Evolutionary conservation across 1,140 invertebrate genomes (phyloP), one percentile per base, ranked within the genome.

Genomic region (Lineus longissimus): DNA sequence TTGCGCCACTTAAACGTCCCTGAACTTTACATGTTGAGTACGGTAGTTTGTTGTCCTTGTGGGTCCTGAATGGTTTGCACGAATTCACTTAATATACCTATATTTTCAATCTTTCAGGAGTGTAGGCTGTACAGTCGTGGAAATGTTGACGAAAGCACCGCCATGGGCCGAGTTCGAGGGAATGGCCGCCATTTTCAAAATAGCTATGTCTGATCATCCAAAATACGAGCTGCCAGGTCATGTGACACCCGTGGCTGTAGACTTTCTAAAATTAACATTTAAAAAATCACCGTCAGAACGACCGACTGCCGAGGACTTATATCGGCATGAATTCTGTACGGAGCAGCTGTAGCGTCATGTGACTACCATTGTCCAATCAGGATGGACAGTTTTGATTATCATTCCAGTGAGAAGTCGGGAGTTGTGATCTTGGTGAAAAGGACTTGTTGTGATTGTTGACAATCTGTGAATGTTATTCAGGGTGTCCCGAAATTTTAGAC

Each of bases 151-250:
- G 0, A 69, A 66, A 40, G 75, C 73, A 64, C 80, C 79, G 41
- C 80, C 80, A 1, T 82, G 76, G 70, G 64, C 72, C 13, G 76
- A 82, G 13, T 74, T 75, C 31, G 78, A 82, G 71, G 68, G 76
- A 7, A 76, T 81, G 70, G 77, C 79, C 22, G 79, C 79, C 45
- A 80, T 82, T 67, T 81, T 78, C 66, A 80, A 81, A 64, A 81
- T 81, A 23, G 79, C 76, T 13, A 81, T 76, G n/a, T 69, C 68
- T 33, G 72, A 78, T 47, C 66, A 71, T 55, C 78, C 78, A 23
- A 71, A 73, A 57, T 81, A 75, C 54, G 68, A 74, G 60, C 72
- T 81, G 22, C 76, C 78, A 19, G 27, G 59, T 19, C 61, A 66
- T 47, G 56, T 66, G 40, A 70, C 72, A 11, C 40, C 66, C n/a